Evolutionary conservation across 1,140 invertebrate genomes (phyloP), one percentile per base, ranked within the genome.

Genomic region (Adelges cooleyi): DNA sequence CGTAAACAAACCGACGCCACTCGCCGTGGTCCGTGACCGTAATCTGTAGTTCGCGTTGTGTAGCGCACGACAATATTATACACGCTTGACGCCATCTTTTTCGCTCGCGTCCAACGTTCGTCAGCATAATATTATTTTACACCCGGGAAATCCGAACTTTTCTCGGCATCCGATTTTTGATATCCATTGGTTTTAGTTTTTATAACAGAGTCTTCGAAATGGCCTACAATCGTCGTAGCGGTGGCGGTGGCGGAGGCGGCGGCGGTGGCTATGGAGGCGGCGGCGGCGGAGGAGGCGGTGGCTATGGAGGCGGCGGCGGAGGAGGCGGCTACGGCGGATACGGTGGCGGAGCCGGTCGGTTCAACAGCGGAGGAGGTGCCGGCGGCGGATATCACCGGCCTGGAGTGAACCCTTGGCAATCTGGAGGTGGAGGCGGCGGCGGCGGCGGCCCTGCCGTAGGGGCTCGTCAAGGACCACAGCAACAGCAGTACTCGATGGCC

Each of bases 361-460:
- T 10, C n/a, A 44, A 44, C 25, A 29, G 17, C 13, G 42, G 56
- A 10, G 25, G 40, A 11, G n/a, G 40, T 44, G n/a, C 33, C 9
- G 53, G 56, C n/a, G n/a, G 53, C 9, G 53, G 56, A 18, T 48
- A 33, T 15, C n/a, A n/a, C n/a, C 9, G 56, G 22, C 5, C 23
- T 8, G 42, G 56, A 22, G 66, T 67, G 4, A 67, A 62, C n/a
- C 66, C 66, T n/a, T 67, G 66, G 66, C 52, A 67, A 27, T 50
- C 66, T 10, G 40, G n/a, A 8, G 1, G 51, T 13, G 52, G 65
- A 1, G 3, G 17, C 15, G 13, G 36, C 20, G 65, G 51, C 17
- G 23, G 29, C 2, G 53, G 27, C 2, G 18, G 22, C n/a, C 56
- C 17, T 48, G 29, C 29, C 5, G 29, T 33, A 6, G 29, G 29